A percentile compares a stretch with the other conserved stretches of the same genome.
Conservation (phyloP, 2,888 invertebrate species). For the Sphecodes monilicornis region DNA sequence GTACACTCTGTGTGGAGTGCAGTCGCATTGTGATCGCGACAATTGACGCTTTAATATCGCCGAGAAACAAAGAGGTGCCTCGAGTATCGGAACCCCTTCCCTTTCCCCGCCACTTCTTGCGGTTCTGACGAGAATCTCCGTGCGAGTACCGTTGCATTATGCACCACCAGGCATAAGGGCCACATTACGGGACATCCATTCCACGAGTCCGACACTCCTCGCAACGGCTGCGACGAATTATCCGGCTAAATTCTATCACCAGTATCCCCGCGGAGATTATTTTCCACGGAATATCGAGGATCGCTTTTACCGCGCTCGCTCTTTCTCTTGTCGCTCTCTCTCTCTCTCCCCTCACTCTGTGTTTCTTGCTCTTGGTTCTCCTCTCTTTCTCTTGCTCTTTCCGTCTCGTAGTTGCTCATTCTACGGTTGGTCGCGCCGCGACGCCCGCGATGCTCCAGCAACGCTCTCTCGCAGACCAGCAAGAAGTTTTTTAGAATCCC, state of each 20-base stretch:
- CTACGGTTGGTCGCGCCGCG: slow-evolving; percentile 43
- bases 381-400: background rate
- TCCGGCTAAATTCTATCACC: slow-evolving; percentile 62
- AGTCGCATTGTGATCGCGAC: background rate
- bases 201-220: slow-evolving; percentile 46
- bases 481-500: slow-evolving; percentile 69
- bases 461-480: slow-evolving; percentile 34
- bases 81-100: background rate
- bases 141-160: slow-evolving; percentile 69
- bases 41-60: slow-evolving; percentile 17
- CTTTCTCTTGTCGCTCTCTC: no score
- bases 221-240: slow-evolving; percentile 53
- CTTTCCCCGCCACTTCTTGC: slow-evolving; percentile 2
- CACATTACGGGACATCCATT: slow-evolving; percentile 64
- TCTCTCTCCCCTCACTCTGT: background rate
- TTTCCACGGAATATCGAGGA: slow-evolving; percentile 51
- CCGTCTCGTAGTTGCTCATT: slow-evolving; percentile 23
- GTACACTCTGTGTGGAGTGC: background rate
- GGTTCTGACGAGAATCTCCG: slow-evolving; percentile 63
- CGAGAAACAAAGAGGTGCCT: background rate
- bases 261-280: slow-evolving; percentile 53
- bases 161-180: slow-evolving; percentile 66
- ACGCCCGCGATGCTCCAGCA: slow-evolving; percentile 50
- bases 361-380: background rate
- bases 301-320: slow-evolving; percentile 36